Evolutionary conservation across 2,113 vertebrate species (phyloP).

Genomic region (Prunella fulvescens): DNA sequence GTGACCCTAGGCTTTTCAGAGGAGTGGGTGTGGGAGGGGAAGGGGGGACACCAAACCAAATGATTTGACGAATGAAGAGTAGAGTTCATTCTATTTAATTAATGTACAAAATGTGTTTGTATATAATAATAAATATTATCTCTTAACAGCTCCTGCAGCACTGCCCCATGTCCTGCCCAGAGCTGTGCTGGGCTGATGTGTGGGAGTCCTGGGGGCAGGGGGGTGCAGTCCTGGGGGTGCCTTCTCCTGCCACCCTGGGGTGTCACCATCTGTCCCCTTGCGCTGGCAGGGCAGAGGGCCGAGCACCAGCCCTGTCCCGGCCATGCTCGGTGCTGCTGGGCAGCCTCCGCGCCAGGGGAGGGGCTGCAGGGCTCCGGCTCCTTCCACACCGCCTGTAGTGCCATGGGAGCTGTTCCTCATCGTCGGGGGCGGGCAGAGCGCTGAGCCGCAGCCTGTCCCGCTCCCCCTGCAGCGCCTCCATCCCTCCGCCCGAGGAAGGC

Average conservation of each 20-base stretch:
- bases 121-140: conserved; percentile 79
- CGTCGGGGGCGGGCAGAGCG: background rate
- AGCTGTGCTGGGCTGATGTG: background rate
- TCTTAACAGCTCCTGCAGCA: conserved; percentile 29
- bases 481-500: background rate
- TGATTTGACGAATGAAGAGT: conserved; percentile 44
- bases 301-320: fast-evolving
- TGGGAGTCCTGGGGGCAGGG: background rate
- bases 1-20: background rate
- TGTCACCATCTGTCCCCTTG: background rate
- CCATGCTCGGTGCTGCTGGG: background rate
- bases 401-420: background rate
- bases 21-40: background rate
- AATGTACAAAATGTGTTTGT: conserved; percentile 79
- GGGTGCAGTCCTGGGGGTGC: background rate
- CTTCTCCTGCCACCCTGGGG: background rate
- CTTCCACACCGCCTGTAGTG: fast-evolving
- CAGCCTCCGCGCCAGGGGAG: background rate
- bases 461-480: background rate
- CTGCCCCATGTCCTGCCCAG: background rate
- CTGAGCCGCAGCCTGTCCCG: background rate
- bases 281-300: background rate
- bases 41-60: background rate
- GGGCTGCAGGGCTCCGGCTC: background rate
- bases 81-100: conserved; percentile 77